These are phyloP conservation scores for Bambusicola thoracicus DNA, from an alignment of 2,113 vertebrate species.

Conservation along the genomic window DNA sequence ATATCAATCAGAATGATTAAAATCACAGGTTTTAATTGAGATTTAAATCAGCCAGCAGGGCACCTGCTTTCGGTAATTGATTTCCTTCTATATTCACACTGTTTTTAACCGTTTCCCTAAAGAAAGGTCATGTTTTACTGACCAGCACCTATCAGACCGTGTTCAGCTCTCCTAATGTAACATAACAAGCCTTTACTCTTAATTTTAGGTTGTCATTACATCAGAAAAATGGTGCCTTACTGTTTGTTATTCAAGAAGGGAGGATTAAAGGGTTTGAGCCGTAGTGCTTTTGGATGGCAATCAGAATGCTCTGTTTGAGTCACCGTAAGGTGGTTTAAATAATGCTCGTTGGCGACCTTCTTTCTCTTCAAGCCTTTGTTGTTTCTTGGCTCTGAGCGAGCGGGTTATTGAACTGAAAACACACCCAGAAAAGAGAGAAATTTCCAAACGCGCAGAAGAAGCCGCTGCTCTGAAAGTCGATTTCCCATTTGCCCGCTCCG, in stretches of 20 bases:
- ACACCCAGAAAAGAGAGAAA: neutral
- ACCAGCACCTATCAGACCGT: neutral
- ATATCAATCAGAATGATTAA: neutral
- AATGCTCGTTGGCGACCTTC: neutral
- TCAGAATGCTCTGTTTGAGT: neutral
- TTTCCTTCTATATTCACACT: neutral
- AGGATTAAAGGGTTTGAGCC: conserved; percentile 3
- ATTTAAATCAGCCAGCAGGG: neutral
- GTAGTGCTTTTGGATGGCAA: neutral
- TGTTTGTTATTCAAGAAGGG: conserved; percentile 15
- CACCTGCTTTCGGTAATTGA: neutral
- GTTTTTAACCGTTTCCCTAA: neutral
- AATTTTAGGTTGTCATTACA: neutral
- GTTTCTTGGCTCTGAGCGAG: neutral
- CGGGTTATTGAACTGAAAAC: neutral
- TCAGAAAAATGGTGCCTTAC: neutral
- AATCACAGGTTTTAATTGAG: neutral
- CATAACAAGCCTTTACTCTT: neutral
- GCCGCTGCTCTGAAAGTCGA: neutral
- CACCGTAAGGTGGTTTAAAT: neutral
- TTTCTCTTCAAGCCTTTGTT: neutral
- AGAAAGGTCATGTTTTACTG: neutral
- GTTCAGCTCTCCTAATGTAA: neutral
- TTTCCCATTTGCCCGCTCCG: neutral
- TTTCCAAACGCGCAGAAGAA: neutral